Conservation (phyloP, 2,888 invertebrate genomes). For the Odontothrips loti region DNA sequence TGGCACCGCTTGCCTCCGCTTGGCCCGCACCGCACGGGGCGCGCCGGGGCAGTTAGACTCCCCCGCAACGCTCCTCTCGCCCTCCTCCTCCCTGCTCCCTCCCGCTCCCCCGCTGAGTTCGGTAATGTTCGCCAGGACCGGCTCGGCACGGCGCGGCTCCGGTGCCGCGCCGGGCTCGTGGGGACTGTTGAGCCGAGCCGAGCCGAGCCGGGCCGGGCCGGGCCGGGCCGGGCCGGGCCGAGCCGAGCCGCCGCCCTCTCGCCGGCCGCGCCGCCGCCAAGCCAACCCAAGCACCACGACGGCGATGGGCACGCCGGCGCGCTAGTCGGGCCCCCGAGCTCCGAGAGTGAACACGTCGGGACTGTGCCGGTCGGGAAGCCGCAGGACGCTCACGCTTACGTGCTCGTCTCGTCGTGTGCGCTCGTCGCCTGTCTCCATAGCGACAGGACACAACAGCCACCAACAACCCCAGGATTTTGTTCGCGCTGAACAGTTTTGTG, state of each 20-base stretch:
- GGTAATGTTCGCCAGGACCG: neutral
- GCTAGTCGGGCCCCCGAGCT: neutral
- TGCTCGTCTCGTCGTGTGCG: neutral
- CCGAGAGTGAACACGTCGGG: neutral
- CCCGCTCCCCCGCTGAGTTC: neutral
- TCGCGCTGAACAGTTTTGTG: no score
- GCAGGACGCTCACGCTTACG: neutral
- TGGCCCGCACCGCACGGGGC: neutral
- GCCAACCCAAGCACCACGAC: neutral
- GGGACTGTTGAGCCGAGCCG: conserved; percentile 2
- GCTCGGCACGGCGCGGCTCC: neutral
- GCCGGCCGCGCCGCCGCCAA: neutral
- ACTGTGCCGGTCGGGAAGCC: neutral
- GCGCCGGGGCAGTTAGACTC: neutral
- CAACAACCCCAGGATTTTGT: neutral
- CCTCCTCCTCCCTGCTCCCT: neutral
- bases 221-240: no score
- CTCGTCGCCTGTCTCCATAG: conserved; percentile 14
- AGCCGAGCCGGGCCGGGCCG: neutral
- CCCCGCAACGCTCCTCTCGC: neutral
- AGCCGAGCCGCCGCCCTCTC: neutral
- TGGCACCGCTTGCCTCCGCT: neutral
- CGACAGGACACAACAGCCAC: neutral
- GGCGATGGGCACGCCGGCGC: neutral
- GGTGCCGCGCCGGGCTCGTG: neutral